Conservation (phyloP, 2,888 invertebrate genomes). For the Diogma glabrata region DNA sequence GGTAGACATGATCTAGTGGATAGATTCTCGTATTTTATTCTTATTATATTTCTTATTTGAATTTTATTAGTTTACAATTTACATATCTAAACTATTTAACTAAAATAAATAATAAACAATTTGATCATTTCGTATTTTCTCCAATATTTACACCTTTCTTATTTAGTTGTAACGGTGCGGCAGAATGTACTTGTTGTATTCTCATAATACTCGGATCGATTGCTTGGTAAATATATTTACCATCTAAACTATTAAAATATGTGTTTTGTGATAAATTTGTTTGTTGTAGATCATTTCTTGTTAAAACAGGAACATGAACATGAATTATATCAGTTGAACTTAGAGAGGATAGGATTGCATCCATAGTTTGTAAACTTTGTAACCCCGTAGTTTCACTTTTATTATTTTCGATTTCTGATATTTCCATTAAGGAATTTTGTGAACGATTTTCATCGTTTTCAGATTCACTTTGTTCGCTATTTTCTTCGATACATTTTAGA, state of each 20-base stretch:
- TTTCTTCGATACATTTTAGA: too few relatives aligned
- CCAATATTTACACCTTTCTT: too few relatives aligned
- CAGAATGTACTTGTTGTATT: slow-evolving; percentile 5
- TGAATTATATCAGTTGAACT: background rate
- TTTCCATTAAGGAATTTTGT: too few relatives aligned
- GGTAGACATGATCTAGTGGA: too few relatives aligned
- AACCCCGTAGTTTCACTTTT: background rate
- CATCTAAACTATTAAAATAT: background rate
- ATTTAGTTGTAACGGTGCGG: too few relatives aligned
- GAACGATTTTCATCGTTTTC: background rate
- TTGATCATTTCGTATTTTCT: too few relatives aligned
- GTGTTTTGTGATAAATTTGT: slow-evolving; percentile 5
- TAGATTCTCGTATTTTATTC: too few relatives aligned
- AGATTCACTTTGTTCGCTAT: background rate
- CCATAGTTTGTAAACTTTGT: too few relatives aligned
- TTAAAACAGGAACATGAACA: slow-evolving; percentile 9
- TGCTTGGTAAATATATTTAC: slow-evolving; percentile 9
- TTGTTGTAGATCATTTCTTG: background rate
- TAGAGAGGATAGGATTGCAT: background rate
- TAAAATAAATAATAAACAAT: too few relatives aligned
- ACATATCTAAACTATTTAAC: too few relatives aligned
- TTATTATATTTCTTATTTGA: too few relatives aligned
- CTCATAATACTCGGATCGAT: slow-evolving; percentile 8
- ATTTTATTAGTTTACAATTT: too few relatives aligned
- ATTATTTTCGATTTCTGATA: background rate